These are phyloP conservation scores for Ceriagrion tenellum DNA, from an alignment of 2,888 invertebrate species.

Conservation along the genomic window DNA sequence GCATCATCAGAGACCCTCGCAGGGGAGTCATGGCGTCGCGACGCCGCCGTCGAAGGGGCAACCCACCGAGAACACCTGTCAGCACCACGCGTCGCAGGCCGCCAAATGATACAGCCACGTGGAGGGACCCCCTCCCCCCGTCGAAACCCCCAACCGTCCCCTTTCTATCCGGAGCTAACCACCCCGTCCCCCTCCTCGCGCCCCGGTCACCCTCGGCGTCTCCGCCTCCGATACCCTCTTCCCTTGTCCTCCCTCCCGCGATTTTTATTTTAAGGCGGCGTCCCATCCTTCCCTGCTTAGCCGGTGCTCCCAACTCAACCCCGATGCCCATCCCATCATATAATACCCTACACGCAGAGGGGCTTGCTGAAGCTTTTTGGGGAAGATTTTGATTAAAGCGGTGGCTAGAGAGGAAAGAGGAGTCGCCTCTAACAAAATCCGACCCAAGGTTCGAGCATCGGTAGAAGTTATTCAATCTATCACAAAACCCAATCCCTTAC, in stretches of 20 bases:
- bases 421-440: no score
- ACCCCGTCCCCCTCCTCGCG: background rate
- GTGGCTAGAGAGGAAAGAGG: no score
- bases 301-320: background rate
- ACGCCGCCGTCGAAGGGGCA: background rate
- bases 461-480: no score
- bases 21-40: background rate
- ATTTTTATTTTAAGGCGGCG: slow-evolving; percentile 30
- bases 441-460: no score
- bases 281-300: background rate
- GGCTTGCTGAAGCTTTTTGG: no score
- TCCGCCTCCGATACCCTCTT: background rate
- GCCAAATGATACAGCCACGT: slow-evolving; percentile 50
- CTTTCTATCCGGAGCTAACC: background rate
- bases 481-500: no score
- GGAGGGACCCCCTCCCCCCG: background rate
- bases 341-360: background rate
- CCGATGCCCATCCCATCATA: background rate
- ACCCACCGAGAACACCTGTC: background rate
- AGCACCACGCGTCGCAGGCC: slow-evolving; percentile 14
- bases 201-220: background rate
- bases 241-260: background rate
- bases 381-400: no score
- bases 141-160: background rate
- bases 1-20: background rate